phyloP scores from a whole-genome alignment of 2,113 vertebrate species.

The Lutjanus erythropterus region DNA sequence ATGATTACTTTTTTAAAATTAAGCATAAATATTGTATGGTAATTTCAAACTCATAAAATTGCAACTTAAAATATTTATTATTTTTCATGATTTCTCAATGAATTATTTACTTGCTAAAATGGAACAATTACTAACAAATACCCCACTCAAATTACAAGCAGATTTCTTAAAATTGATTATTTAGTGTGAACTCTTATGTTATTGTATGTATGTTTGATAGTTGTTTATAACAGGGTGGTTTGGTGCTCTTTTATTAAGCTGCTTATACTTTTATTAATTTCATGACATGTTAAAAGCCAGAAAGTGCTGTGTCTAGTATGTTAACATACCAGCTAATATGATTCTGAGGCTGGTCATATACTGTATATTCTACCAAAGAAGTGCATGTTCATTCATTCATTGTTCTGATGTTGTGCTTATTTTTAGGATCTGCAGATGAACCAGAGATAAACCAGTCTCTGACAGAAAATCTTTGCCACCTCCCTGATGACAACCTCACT shows the following conservation, averaged over 20 bases:
- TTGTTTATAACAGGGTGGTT: neutral
- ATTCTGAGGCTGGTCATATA: neutral
- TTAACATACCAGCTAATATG: neutral
- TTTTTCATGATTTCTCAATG: too few relatives aligned
- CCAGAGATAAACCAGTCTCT: slow-evolving; percentile 69
- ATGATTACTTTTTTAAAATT: too few relatives aligned
- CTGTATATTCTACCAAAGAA: neutral
- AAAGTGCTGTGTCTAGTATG: neutral
- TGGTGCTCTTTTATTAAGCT: neutral
- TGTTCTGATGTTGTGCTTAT: slow-evolving; percentile 15
- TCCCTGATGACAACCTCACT: slow-evolving; percentile 78
- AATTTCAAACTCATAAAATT: too few relatives aligned
- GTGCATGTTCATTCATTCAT: neutral
- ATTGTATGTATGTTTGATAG: neutral
- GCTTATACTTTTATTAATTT: neutral
- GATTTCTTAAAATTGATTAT: neutral
- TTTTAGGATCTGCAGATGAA: slow-evolving; percentile 70
- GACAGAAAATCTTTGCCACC: slow-evolving; percentile 71
- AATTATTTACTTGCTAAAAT: neutral
- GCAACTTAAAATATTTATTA: too few relatives aligned
- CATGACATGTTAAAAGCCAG: neutral
- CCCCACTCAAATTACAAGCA: neutral
- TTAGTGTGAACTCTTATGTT: neutral
- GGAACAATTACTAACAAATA: neutral
- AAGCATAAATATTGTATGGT: too few relatives aligned